Conservation (phyloP, 2,888 invertebrate species). For the Scaptomyza reducta region DNA sequence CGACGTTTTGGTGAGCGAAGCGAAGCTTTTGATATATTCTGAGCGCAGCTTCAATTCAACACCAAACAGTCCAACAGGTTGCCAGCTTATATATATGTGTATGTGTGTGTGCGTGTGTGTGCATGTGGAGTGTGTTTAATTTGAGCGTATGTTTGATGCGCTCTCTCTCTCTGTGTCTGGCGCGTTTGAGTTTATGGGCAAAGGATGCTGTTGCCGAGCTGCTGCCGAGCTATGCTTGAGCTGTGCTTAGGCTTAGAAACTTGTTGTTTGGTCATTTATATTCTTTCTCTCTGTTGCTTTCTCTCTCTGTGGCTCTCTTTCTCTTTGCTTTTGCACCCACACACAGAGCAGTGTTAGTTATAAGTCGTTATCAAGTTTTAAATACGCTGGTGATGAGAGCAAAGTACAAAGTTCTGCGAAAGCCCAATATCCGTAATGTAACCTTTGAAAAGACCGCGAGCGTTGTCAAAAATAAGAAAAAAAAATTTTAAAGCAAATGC, state of each 20-base stretch:
- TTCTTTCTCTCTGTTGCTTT: constrained; percentile 4
- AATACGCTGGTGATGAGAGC: constrained; percentile 23
- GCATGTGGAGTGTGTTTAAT: neutral
- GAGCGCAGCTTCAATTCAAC: constrained; percentile 59
- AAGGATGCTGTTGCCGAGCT: constrained; percentile 47
- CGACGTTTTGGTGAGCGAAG: constrained; percentile 57
- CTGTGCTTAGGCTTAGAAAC: constrained; percentile 18
- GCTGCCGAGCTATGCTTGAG: constrained; percentile 7
- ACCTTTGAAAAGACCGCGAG: constrained; percentile 38
- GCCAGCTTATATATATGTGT: constrained; percentile 34
- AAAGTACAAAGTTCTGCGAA: constrained; percentile 60
- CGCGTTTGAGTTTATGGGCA: constrained; percentile 23
- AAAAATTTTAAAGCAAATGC: constrained; percentile 12
- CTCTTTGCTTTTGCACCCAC: constrained; percentile 58
- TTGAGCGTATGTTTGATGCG: constrained; percentile 15
- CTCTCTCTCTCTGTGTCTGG: constrained; percentile 38
- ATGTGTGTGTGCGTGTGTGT: constrained; percentile 7
- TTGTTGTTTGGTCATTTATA: constrained; percentile 28
- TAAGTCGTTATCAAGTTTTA: constrained; percentile 18
- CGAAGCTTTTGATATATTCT: constrained; percentile 73
- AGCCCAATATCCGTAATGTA: constrained; percentile 32
- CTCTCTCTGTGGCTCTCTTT: constrained; percentile 4
- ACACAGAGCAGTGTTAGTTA: constrained; percentile 52
- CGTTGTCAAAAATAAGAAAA: constrained; percentile 8
- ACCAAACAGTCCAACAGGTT: constrained; percentile 55